Evolutionary conservation across 2,113 vertebrate species (phyloP).

Genomic region (Euleptes europaea): DNA sequence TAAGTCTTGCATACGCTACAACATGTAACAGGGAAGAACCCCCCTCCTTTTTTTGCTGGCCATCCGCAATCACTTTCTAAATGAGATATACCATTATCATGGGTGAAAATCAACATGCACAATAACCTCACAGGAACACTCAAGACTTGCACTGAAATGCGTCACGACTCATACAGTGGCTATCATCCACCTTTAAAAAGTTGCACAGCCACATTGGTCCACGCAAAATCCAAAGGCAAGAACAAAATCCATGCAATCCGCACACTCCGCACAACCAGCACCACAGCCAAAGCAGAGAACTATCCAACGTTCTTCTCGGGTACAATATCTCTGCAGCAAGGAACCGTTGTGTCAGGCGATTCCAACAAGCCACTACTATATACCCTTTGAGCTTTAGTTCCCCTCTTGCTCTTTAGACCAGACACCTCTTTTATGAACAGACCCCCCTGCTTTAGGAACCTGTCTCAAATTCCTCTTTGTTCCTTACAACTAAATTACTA

Average conservation of each 20-base stretch:
- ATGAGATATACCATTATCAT: not conserved
- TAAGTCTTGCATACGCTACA: not conserved
- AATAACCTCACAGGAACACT: not conserved
- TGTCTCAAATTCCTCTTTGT: not conserved
- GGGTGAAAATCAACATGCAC: not conserved
- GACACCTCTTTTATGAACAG: not conserved
- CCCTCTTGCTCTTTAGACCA: not conserved
- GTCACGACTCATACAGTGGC: not conserved
- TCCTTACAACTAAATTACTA: not conserved
- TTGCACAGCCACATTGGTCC: too few relatives aligned
- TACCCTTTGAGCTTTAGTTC: not conserved
- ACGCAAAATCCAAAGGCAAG: too few relatives aligned
- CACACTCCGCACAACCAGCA: not conserved
- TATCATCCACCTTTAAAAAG: too few relatives aligned
- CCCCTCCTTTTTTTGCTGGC: not conserved
- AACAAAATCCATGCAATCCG: too few relatives aligned
- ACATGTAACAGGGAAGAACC: not conserved
- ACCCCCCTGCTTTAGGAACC: not conserved
- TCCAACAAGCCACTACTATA: not conserved
- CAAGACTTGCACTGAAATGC: not conserved
- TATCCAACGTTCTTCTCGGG: not conserved
- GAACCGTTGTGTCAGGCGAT: not conserved
- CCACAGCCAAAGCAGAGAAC: not conserved
- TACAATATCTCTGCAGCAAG: too few relatives aligned
- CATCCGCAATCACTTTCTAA: not conserved